Percentiles rank a stretch among this genome's conserved stretches.
phyloP scores from a whole-genome alignment of 2,797 vertebrate genomes.

The Pelochelys cantorii region DNA sequence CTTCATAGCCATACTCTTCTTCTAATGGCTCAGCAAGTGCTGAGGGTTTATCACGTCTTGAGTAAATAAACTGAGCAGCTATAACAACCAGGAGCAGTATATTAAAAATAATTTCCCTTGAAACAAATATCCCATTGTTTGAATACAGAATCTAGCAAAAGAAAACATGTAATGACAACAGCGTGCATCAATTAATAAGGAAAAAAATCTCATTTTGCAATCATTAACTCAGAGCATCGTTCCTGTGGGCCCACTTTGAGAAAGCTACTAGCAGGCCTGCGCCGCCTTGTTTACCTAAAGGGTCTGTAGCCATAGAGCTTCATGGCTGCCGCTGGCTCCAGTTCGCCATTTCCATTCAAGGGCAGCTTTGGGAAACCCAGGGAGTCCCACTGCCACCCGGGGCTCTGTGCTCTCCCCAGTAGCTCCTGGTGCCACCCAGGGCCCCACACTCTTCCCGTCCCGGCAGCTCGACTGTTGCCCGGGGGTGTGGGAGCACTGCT shows the following conservation, averaged over 20 bases:
- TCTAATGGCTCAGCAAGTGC: constrained; percentile 87
- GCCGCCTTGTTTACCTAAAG: not conserved
- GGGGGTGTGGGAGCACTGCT: too few species aligned
- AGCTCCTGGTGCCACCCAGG: too few species aligned
- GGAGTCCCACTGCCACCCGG: too few species aligned
- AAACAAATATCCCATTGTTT: not conserved
- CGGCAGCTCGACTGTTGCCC: too few species aligned
- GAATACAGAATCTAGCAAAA: not conserved
- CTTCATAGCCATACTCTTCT: constrained; percentile 87
- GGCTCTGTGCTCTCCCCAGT: too few species aligned
- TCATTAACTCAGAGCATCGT: not conserved
- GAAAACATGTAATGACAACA: not conserved
- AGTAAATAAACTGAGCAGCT: constrained; percentile 99
- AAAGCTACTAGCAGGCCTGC: too few species aligned
- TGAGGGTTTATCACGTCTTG: constrained; percentile 86
- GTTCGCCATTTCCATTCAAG: too few species aligned
- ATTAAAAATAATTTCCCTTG: not conserved
- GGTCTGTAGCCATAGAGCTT: too few species aligned
- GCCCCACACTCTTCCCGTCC: too few species aligned
- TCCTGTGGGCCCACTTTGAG: too few species aligned
- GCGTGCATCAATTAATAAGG: not conserved
- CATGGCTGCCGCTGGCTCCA: too few species aligned
- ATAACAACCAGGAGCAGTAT: constrained; percentile 55
- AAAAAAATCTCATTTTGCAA: not conserved
- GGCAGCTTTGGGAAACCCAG: too few species aligned